Conservation (phyloP, 2,113 vertebrate genomes). For the Neoarius graeffei region DNA sequence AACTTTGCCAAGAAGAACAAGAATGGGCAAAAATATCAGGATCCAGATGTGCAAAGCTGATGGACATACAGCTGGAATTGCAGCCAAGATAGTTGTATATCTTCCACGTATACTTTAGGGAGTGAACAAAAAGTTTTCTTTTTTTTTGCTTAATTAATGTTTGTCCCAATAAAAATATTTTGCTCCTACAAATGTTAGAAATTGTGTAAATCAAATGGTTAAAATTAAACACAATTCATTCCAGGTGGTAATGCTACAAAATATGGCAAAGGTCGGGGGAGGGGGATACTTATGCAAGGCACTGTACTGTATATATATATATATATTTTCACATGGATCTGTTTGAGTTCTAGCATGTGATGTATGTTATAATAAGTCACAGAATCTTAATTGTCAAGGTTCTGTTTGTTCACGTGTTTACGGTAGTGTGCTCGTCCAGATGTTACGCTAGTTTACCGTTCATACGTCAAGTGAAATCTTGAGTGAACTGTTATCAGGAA, state of each 20-base stretch:
- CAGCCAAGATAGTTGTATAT: not conserved
- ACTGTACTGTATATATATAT: no score
- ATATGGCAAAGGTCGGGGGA: not conserved
- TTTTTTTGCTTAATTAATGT: no score
- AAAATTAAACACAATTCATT: not conserved
- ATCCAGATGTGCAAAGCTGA: not conserved
- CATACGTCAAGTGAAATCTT: no score
- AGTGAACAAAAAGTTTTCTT: not conserved
- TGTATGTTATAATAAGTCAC: no score
- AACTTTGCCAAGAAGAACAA: not conserved
- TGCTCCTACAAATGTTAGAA: not conserved
- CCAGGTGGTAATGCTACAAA: not conserved
- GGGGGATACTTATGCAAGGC: no score
- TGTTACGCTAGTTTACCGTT: no score
- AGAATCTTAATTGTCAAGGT: no score
- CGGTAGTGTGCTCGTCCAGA: no score
- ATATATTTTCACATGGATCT: not conserved
- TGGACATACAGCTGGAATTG: not conserved
- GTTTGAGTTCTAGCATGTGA: no score
- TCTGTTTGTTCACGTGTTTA: no score
- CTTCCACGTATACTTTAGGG: not conserved
- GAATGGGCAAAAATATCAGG: not conserved
- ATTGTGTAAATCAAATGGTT: not conserved
- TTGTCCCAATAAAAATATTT: not conserved
- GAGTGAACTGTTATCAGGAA: not conserved